phyloP scores from a whole-genome alignment of 1,140 invertebrate species.

The Aphaenogaster floridana region DNA sequence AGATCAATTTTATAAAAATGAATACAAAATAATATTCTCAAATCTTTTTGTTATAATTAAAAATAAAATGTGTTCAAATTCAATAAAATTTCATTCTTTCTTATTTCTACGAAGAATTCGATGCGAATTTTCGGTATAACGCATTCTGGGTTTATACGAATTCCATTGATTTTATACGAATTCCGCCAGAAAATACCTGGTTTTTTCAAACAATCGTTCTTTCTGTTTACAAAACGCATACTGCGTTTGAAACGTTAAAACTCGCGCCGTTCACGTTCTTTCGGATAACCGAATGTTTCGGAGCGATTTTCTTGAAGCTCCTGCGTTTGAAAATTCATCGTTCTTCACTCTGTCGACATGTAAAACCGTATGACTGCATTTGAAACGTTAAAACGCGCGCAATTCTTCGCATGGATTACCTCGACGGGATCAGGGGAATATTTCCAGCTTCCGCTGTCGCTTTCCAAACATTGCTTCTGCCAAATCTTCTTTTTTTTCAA shows the following conservation, averaged over 20 bases:
- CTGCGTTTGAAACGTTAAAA: slow-evolving; percentile 31
- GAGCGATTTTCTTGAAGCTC: background rate
- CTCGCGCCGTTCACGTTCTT: background rate
- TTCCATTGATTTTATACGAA: background rate
- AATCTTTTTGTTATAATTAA: background rate
- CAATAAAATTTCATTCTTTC: background rate
- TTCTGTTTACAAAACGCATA: background rate
- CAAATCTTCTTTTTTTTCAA: background rate
- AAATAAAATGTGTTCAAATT: background rate
- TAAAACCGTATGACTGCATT: slow-evolving; percentile 4
- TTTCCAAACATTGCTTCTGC: slow-evolving; percentile 7
- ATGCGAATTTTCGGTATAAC: background rate
- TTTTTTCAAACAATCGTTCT: slow-evolving; percentile 23
- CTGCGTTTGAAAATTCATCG: slow-evolving; percentile 27
- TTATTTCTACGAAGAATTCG: background rate
- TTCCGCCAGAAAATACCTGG: background rate
- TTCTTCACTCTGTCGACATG: background rate
- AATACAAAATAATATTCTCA: background rate
- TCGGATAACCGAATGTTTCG: background rate
- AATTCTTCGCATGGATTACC: slow-evolving; percentile 16
- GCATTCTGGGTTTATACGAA: background rate
- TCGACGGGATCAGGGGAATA: slow-evolving; percentile 1
- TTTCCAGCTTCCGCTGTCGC: slow-evolving; percentile 14
- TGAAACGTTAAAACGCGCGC: slow-evolving; percentile 15
- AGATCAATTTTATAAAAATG: background rate